These are phyloP conservation scores for Sphenopsis melanotis DNA, from an alignment of 2,797 vertebrate species.

Conservation along the genomic window DNA sequence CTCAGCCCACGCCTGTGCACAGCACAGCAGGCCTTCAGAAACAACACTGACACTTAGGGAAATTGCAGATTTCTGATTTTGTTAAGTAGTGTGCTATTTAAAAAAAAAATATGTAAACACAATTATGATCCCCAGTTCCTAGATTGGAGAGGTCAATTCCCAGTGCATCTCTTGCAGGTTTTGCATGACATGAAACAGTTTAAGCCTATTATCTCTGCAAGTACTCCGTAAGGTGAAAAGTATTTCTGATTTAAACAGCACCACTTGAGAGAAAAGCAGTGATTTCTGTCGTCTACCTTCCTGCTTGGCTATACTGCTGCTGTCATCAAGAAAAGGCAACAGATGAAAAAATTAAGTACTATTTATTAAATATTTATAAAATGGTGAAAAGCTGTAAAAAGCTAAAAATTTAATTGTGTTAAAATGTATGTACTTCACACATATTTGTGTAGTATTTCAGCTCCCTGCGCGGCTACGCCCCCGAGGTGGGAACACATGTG, in stretches of 20 bases:
- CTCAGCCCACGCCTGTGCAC: background rate
- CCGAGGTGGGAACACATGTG: accelerated
- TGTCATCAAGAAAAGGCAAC: background rate
- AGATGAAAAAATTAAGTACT: background rate
- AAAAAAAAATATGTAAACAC: background rate
- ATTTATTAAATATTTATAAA: conserved; percentile 34
- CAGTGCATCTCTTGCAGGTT: background rate
- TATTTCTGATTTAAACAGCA: background rate
- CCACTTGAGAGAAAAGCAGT: background rate
- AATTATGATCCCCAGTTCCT: background rate
- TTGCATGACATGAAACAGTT: background rate
- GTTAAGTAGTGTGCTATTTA: background rate
- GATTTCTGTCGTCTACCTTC: background rate
- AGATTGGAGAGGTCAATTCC: background rate
- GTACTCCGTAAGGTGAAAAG: background rate
- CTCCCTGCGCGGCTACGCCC: background rate
- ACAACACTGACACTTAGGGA: background rate
- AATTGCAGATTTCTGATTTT: background rate
- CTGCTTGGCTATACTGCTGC: background rate
- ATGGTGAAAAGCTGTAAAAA: conserved; percentile 10
- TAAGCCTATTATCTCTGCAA: background rate
- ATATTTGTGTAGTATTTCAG: background rate
- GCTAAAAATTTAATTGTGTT: background rate
- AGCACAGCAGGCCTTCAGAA: background rate
- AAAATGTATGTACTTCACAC: background rate